Evolutionary conservation across 2,888 invertebrate genomes (phyloP), one percentile per base, ranked within the genome.

Genomic region (Diaprepes abbreviatus): DNA sequence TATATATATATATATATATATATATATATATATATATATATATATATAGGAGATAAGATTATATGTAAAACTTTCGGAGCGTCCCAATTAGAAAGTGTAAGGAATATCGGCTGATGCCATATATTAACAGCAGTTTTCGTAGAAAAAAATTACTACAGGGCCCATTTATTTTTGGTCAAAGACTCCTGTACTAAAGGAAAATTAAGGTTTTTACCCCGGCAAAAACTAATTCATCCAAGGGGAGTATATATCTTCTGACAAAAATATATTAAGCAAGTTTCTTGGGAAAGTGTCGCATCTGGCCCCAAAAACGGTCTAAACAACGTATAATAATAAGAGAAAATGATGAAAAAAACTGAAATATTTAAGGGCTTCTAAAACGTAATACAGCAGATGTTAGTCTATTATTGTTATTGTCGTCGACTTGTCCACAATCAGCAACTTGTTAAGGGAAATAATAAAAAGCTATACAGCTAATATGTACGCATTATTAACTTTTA

Each of bases 221-320:
- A 43, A 43, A 21, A 43, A 21, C 19, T 43, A 43, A 43, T 43
- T 19, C 43, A 17, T 43, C n/a, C 19, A n/a, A 21, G 10, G 10
- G 43, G 10, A 19, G 43, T 43, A 43, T 43, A 43, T 43, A 43
- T 43, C 21, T 43, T n/a, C n/a, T n/a, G 43, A n/a, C 43, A 19
- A 21, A 43, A 43, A 43, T 43, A 43, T 43, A 43, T 21, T 43
- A 43, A 43, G 43, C 21, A 43, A 43, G 43, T 43, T 43, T 21
- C 43, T 43, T 43, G 21, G n/a, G 10, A 43, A 43, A 43, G 19
- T 43, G 43, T 43, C 19, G n/a, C 43, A 43, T 43, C 43, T 43
- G 19, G 19, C 5, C 2, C 21, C 17, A 21, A 43, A 24, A 17
- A 10, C 19, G 43, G n/a, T 19, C 21, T 19, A 21, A 43, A 43